A percentile compares a stretch with the other conserved stretches of the same genome.
Evolutionary conservation across 2,888 invertebrate species (phyloP).

Genomic region (Dynastes maya): DNA sequence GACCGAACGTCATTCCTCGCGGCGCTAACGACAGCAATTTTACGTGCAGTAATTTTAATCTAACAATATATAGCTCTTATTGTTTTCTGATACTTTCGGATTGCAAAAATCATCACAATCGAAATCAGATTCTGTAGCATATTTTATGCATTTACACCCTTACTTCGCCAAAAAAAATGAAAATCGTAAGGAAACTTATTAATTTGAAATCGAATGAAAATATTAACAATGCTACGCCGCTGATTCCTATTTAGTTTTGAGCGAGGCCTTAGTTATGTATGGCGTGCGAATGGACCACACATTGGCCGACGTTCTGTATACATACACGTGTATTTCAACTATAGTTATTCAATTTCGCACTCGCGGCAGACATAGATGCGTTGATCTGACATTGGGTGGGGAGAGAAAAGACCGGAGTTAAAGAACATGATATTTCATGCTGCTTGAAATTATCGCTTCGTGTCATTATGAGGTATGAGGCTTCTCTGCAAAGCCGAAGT

Average conservation of each 20-base stretch:
- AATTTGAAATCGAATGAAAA: no score
- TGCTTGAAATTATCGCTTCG: slow-evolving; percentile 25
- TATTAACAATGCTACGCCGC: slow-evolving; percentile 8
- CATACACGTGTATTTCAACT: slow-evolving; percentile 28
- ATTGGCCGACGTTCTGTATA: slow-evolving; percentile 24
- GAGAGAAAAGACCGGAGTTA: neutral
- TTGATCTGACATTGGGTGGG: slow-evolving; percentile 5
- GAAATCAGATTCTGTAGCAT: no score
- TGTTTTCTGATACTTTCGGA: no score
- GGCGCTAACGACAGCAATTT: no score
- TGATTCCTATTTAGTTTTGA: slow-evolving; percentile 30
- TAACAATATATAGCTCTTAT: no score
- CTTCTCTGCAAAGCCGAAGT: neutral
- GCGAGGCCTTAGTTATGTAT: slow-evolving; percentile 22
- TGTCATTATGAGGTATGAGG: neutral
- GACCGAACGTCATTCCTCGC: no score
- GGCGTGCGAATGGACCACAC: slow-evolving; percentile 42
- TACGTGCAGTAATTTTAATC: no score
- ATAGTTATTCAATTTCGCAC: slow-evolving; percentile 43
- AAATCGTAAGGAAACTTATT: no score
- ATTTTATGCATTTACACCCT: no score
- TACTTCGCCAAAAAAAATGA: no score
- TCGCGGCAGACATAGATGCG: neutral
- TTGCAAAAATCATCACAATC: no score
- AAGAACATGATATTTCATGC: slow-evolving; percentile 27